phyloP scores from a whole-genome alignment of 2,797 vertebrate species.

The Rhinoraja longicauda region DNA sequence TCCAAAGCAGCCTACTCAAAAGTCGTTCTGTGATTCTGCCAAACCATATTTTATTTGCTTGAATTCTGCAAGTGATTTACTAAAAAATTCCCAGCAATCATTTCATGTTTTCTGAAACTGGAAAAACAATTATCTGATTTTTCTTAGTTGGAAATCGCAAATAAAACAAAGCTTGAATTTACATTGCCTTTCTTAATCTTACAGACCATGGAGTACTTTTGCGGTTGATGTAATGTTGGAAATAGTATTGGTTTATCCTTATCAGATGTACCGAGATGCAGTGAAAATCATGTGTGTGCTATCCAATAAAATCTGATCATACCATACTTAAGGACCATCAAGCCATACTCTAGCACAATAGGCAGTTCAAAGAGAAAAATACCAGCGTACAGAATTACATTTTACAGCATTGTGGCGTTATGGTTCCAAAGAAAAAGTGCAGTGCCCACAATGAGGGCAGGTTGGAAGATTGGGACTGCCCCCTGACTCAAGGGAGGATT shows the following conservation, averaged over 20 bases:
- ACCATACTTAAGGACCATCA: too few relatives aligned
- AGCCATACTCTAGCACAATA: too few relatives aligned
- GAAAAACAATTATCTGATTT: background rate
- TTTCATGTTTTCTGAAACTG: background rate
- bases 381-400: too few relatives aligned
- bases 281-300: too few relatives aligned
- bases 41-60: background rate
- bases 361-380: too few relatives aligned
- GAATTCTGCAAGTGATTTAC: background rate
- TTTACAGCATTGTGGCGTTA: too few relatives aligned
- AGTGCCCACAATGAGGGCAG: too few relatives aligned
- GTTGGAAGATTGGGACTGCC: too few relatives aligned
- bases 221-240: background rate
- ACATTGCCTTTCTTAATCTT: background rate
- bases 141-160: background rate
- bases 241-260: background rate
- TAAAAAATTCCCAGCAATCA: background rate
- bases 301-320: too few relatives aligned
- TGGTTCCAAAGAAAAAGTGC: too few relatives aligned
- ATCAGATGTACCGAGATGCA: too few relatives aligned
- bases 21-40: background rate
- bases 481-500: too few relatives aligned
- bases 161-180: background rate
- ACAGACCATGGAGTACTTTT: background rate
- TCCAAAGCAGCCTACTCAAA: background rate